phyloP scores from a whole-genome alignment of 1,140 invertebrate genomes.

The Melitaea cinxia region DNA sequence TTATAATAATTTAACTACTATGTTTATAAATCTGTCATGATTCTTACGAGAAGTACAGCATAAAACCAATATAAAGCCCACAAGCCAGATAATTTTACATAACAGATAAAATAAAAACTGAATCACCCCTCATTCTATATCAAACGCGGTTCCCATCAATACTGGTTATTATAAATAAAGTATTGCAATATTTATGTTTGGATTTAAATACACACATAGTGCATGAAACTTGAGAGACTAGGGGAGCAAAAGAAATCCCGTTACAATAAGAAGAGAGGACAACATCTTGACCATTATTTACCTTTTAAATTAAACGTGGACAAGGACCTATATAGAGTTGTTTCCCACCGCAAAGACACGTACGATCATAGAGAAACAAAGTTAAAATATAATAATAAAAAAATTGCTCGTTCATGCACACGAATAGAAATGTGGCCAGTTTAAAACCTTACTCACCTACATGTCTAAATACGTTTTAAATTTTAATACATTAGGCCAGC shows the following conservation, averaged over 20 bases:
- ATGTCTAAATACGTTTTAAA: slow-evolving; percentile 5
- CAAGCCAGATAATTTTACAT: slow-evolving; percentile 13
- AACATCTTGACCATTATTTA: slow-evolving; percentile 48
- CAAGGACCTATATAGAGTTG: slow-evolving; percentile 43
- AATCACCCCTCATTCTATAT: slow-evolving; percentile 10
- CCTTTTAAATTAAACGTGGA: slow-evolving; percentile 56
- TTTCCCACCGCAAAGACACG: slow-evolving; percentile 49
- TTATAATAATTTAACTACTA: not conserved
- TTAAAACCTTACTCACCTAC: slow-evolving; percentile 23
- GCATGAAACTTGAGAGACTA: slow-evolving; percentile 21
- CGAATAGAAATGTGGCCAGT: slow-evolving; percentile 35
- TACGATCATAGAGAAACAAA: slow-evolving; percentile 35
- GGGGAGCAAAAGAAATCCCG: slow-evolving; percentile 36
- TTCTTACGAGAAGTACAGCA: not conserved
- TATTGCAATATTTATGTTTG: slow-evolving; percentile 14
- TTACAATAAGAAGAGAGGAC: slow-evolving; percentile 48
- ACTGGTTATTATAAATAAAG: slow-evolving; percentile 13
- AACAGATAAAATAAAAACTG: slow-evolving; percentile 5
- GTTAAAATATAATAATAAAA: slow-evolving; percentile 36
- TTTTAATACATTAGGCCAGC: slow-evolving; percentile 7
- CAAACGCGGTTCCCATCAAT: slow-evolving; percentile 11
- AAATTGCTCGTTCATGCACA: slow-evolving; percentile 27
- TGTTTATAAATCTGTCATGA: not conserved
- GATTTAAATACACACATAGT: slow-evolving; percentile 11
- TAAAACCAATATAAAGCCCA: slow-evolving; percentile 8